Conservation (phyloP, 2,888 invertebrate species). For the Lobophora halterata region DNA sequence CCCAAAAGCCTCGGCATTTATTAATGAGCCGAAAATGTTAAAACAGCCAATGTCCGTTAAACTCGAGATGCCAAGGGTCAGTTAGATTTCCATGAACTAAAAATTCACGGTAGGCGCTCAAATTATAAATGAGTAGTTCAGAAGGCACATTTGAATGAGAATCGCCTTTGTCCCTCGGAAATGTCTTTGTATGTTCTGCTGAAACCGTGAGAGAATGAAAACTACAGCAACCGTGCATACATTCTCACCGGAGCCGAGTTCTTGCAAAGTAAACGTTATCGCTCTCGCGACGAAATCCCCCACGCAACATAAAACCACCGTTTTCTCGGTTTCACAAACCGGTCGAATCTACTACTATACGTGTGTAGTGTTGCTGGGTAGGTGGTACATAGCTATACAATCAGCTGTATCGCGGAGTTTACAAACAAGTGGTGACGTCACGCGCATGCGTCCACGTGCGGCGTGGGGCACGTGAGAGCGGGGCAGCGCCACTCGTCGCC, state of each 20-base stretch:
- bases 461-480: constrained; percentile 8
- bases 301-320: no score
- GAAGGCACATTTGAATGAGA: no score
- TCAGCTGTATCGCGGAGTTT: constrained; percentile 27
- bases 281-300: no score
- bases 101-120: no score
- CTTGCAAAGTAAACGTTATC: no score
- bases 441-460: constrained; percentile 23
- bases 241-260: no score
- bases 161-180: no score
- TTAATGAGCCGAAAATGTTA: background rate
- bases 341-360: constrained; percentile 5
- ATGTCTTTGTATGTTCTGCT: no score
- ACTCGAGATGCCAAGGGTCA: background rate
- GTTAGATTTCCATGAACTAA: background rate
- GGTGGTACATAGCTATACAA: constrained; percentile 8
- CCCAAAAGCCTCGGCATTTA: background rate
- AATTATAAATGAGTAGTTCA: no score
- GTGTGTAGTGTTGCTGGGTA: background rate
- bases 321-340: constrained; percentile 2
- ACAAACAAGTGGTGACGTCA: constrained; percentile 35
- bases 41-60: background rate
- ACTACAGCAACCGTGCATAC: no score
- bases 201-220: no score
- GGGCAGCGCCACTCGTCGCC: background rate